Evolutionary conservation across 2,888 invertebrate species (phyloP).

Genomic region (Eupithecia exiguata): DNA sequence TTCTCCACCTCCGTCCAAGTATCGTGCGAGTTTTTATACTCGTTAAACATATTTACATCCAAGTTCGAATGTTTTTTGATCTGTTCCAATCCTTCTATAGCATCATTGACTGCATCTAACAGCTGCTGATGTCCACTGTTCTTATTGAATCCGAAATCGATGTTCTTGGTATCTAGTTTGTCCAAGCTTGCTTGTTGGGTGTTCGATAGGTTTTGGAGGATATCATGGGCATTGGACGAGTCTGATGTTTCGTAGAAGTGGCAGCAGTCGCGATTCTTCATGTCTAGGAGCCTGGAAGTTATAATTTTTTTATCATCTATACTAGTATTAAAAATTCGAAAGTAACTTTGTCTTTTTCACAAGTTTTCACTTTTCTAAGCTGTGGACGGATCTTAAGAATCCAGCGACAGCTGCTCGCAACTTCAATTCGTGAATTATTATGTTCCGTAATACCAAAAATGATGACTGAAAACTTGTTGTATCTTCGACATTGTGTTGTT

Average conservation of each 20-base stretch:
- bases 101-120: slow-evolving; percentile 72
- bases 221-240: slow-evolving; percentile 52
- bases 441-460: too few relatives aligned
- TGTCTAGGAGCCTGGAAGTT: slow-evolving; percentile 64
- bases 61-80: slow-evolving; percentile 72
- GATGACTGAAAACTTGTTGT: too few relatives aligned
- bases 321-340: too few relatives aligned
- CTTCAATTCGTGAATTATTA: too few relatives aligned
- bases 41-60: slow-evolving; percentile 62
- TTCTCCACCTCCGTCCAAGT: slow-evolving; percentile 59
- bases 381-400: too few relatives aligned
- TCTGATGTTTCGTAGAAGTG: slow-evolving; percentile 63
- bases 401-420: too few relatives aligned
- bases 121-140: slow-evolving; percentile 69
- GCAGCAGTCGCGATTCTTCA: slow-evolving; percentile 59
- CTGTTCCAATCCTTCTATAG: slow-evolving; percentile 68
- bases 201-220: slow-evolving; percentile 54
- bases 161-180: slow-evolving; percentile 65
- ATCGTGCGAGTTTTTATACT: slow-evolving; percentile 58
- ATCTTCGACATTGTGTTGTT: too few relatives aligned
- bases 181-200: slow-evolving; percentile 64
- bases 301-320: background rate
- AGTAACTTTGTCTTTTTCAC: too few relatives aligned
- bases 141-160: slow-evolving; percentile 72
- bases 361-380: too few relatives aligned